Evolutionary conservation across 2,888 invertebrate genomes (phyloP), one percentile per base, ranked within the genome.

Genomic region (Latrodectus hesperus): DNA sequence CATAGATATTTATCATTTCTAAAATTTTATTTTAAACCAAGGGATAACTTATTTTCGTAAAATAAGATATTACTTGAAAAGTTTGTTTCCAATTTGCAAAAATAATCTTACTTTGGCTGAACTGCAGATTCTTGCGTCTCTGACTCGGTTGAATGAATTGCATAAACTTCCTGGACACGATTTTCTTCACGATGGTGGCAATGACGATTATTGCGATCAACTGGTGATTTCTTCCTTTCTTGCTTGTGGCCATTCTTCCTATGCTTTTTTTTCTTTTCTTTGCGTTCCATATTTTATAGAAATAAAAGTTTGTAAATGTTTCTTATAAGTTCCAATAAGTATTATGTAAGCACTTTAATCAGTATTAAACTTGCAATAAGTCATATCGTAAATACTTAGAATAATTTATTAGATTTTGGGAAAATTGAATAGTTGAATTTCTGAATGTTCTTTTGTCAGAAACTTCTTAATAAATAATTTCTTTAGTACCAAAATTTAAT

Each of bases 91-190:
- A n/a, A 55, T 1, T 16, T 55, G 0, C 16, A 2, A 55, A 55
- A 55, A 55, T 55, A 55, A 14, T 11, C 55, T 55, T 55, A 55
- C 55, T 55, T 16, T 14, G 55, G 55, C 16, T 11, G 16, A 3
- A 16, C 65, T 26, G n/a, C 10, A 8, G 84, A 53, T 38, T 73
- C 8, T 52, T 74, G 68, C 53, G 51, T 76, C 10, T 77, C 81
- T 8, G 60, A 55, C 5, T 70, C 64, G 26, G 17, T 67, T 9
- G 68, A 51, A 9, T 86, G 65, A 38, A 86, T 81, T 53, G 53
- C 77, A 52, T 71, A 86, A 11, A 86, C 86, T 49, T 86, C 86
- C 55, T 86, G 86, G 26, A 86, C 86, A 16, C 81, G 26, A 16
- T 76, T 73, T 67, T 26, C 26, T 26, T 9, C 76, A 72, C 1